Evolutionary conservation across 2,888 invertebrate species (phyloP).

Genomic region (Tillus elongatus): DNA sequence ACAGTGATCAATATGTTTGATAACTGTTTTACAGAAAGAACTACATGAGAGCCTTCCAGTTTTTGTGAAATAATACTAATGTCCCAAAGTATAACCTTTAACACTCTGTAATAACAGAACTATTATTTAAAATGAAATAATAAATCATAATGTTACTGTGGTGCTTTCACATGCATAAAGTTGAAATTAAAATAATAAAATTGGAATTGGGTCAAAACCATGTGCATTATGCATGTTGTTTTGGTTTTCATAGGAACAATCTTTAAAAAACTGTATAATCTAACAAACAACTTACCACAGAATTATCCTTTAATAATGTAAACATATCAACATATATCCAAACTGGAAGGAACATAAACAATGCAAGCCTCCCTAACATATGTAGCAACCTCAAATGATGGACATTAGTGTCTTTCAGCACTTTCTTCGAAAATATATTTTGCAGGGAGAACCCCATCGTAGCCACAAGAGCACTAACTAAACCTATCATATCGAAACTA

Average conservation of each 20-base stretch:
- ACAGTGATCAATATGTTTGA: too few relatives aligned
- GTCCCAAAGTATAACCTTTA: too few relatives aligned
- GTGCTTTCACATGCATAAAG: too few relatives aligned
- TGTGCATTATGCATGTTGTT: not conserved
- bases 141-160: not conserved
- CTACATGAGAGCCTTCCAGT: too few relatives aligned
- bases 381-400: slow-evolving; percentile 83
- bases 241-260: too few relatives aligned
- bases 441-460: slow-evolving; percentile 89
- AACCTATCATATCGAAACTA: slow-evolving; percentile 78
- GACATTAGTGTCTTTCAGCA: slow-evolving; percentile 75
- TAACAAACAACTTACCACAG: slow-evolving; percentile 48
- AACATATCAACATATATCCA: slow-evolving; percentile 68
- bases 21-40: too few relatives aligned
- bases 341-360: slow-evolving; percentile 72
- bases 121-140: too few relatives aligned
- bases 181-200: slow-evolving; percentile 11
- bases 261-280: too few relatives aligned
- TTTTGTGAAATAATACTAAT: too few relatives aligned
- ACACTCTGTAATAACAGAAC: too few relatives aligned
- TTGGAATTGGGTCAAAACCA: slow-evolving; percentile 8
- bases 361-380: slow-evolving; percentile 67
- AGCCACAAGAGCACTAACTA: slow-evolving; percentile 76
- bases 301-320: slow-evolving; percentile 52
- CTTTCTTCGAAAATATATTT: slow-evolving; percentile 94